A percentile compares a stretch with the other conserved stretches of the same genome.
phyloP scores from a whole-genome alignment of 2,888 invertebrate genomes.

The Malthinus flaveolus region DNA sequence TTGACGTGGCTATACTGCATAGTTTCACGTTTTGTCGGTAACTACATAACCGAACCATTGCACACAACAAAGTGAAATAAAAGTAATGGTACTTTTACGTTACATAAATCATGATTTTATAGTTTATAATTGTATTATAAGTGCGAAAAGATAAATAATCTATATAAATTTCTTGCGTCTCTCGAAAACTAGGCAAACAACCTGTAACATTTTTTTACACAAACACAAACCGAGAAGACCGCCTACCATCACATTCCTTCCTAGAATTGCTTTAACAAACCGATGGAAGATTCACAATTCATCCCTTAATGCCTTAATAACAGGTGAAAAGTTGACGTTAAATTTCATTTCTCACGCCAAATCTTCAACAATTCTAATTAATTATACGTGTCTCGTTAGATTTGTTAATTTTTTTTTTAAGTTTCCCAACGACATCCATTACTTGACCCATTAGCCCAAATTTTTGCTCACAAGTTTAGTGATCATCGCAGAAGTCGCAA shows the following conservation, averaged over 20 bases:
- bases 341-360: slow-evolving; percentile 10
- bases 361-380: neutral
- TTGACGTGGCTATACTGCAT: slow-evolving; percentile 36
- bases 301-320: slow-evolving; percentile 13
- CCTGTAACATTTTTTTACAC: slow-evolving; percentile 1
- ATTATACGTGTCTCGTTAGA: too few relatives aligned
- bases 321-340: slow-evolving; percentile 23
- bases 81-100: slow-evolving; percentile 23
- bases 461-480: too few relatives aligned
- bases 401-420: too few relatives aligned
- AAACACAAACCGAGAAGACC: neutral
- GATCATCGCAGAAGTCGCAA: too few relatives aligned
- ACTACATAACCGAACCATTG: slow-evolving; percentile 36
- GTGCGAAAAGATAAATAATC: slow-evolving; percentile 9
- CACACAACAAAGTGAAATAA: slow-evolving; percentile 29
- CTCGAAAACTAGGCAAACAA: slow-evolving; percentile 15
- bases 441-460: too few relatives aligned
- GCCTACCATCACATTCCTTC: slow-evolving; percentile 23
- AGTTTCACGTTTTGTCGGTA: slow-evolving; percentile 38
- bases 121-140: slow-evolving; percentile 14
- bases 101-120: slow-evolving; percentile 15
- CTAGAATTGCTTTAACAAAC: slow-evolving; percentile 17
- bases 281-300: slow-evolving; percentile 18
- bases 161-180: neutral
- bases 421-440: too few relatives aligned